Evolutionary conservation across 2,888 invertebrate genomes (phyloP).

Genomic region (Zelleria hepariella): DNA sequence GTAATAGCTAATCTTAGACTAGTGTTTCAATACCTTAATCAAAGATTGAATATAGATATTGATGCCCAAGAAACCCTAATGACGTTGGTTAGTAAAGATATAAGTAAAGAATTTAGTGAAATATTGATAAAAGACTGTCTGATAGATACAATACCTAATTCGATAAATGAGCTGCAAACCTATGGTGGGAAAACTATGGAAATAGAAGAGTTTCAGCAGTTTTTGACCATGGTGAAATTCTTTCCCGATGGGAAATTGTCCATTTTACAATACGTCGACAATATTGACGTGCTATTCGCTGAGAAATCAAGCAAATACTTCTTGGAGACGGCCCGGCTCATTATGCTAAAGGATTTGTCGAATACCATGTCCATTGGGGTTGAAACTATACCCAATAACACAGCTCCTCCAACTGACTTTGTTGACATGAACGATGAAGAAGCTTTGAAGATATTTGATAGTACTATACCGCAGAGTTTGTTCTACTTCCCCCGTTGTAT

Average conservation of each 20-base stretch:
- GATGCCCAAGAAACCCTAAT: conserved; percentile 58
- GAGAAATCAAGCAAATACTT: conserved; percentile 82
- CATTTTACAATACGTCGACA: conserved; percentile 78
- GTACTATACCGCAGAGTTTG: conserved; percentile 52
- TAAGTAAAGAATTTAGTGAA: conserved; percentile 74
- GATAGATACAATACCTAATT: conserved; percentile 81
- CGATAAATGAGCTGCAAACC: conserved; percentile 76
- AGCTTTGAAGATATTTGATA: conserved; percentile 47
- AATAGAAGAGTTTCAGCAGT: conserved; percentile 76
- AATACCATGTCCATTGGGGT: conserved; percentile 74
- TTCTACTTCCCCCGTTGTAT: conserved; percentile 70
- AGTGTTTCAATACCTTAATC: conserved; percentile 72
- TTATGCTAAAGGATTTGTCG: conserved; percentile 88
- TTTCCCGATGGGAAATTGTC: conserved; percentile 69
- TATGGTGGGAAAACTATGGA: conserved; percentile 76
- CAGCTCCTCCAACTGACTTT: background rate
- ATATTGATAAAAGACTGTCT: conserved; percentile 81
- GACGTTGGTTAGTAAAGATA: conserved; percentile 66
- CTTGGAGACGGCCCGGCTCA: conserved; percentile 75
- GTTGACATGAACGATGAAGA: conserved; percentile 28
- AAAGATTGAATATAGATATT: conserved; percentile 66
- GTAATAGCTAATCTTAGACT: conserved; percentile 71
- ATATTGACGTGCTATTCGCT: conserved; percentile 82
- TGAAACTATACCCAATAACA: conserved; percentile 41
- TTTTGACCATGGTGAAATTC: conserved; percentile 72